Conservation (phyloP, 2,113 vertebrate genomes). For the Gobiocypris rarus region DNA sequence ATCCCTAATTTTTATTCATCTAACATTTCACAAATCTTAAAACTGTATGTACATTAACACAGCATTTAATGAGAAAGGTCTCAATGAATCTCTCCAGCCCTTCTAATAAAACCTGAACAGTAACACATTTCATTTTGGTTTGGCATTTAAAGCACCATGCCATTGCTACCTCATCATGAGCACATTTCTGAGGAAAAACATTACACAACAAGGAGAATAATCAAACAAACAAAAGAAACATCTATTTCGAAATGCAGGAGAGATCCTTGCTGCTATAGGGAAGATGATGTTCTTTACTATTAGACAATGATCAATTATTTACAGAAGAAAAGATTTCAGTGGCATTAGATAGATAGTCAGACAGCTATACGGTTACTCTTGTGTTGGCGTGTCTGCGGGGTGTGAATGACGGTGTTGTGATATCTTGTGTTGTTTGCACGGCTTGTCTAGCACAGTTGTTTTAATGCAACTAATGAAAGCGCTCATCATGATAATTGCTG, state of each 20-base stretch:
- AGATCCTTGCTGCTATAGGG: not conserved
- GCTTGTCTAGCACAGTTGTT: constrained; percentile 55
- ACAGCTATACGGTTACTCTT: not conserved
- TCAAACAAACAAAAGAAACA: not conserved
- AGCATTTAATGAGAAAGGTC: too few species aligned
- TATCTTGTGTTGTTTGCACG: constrained; percentile 45
- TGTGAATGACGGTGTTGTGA: not conserved
- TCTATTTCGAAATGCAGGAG: not conserved
- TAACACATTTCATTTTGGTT: constrained; percentile 1
- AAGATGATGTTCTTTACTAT: constrained; percentile 18
- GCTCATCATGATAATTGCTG: constrained; percentile 48
- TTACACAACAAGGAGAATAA: not conserved
- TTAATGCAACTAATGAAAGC: constrained; percentile 65
- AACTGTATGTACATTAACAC: too few species aligned
- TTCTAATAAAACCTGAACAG: not conserved
- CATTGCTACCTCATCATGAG: not conserved
- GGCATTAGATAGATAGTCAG: not conserved
- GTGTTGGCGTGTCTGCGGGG: not conserved
- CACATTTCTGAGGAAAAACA: not conserved
- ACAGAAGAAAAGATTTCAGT: not conserved
- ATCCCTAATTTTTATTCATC: too few species aligned
- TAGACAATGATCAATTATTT: not conserved
- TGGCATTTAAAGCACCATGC: not conserved
- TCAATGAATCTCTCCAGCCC: not conserved
- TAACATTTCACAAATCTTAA: too few species aligned